Conservation (phyloP, 2,113 vertebrate genomes). For the Patagioenas fasciata region DNA sequence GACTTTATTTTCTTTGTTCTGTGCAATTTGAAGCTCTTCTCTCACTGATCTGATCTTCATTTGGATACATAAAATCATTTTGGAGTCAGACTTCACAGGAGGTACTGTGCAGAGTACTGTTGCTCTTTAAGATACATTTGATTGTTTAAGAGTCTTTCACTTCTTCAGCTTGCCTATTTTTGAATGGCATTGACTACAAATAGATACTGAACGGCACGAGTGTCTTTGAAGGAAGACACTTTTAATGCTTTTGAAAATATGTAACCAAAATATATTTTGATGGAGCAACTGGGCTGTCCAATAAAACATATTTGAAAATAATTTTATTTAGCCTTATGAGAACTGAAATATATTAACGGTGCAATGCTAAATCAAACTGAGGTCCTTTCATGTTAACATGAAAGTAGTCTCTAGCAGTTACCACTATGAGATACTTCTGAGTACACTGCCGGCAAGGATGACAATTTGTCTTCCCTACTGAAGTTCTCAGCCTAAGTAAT, state of each 20-base stretch:
- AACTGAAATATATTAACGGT: not conserved
- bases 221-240: not conserved
- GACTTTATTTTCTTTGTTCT: not conserved
- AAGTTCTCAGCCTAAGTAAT: not conserved
- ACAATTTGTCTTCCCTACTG: not conserved
- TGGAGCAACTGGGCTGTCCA: not conserved
- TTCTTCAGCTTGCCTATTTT: not conserved
- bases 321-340: not conserved
- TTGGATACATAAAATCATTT: not conserved
- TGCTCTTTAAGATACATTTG: not conserved
- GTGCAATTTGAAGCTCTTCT: not conserved
- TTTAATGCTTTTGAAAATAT: not conserved
- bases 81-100: not conserved
- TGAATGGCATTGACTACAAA: not conserved
- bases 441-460: not conserved
- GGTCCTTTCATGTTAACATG: not conserved
- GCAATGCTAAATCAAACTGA: not conserved
- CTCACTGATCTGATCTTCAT: not conserved
- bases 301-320: not conserved
- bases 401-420: not conserved
- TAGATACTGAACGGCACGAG: not conserved
- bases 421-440: not conserved
- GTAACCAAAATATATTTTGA: not conserved
- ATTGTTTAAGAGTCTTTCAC: not conserved
- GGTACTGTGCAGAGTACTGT: not conserved